These are phyloP conservation scores for Rhinopomastus cyanomelas DNA, from an alignment of 2,113 vertebrate species.

Conservation along the genomic window DNA sequence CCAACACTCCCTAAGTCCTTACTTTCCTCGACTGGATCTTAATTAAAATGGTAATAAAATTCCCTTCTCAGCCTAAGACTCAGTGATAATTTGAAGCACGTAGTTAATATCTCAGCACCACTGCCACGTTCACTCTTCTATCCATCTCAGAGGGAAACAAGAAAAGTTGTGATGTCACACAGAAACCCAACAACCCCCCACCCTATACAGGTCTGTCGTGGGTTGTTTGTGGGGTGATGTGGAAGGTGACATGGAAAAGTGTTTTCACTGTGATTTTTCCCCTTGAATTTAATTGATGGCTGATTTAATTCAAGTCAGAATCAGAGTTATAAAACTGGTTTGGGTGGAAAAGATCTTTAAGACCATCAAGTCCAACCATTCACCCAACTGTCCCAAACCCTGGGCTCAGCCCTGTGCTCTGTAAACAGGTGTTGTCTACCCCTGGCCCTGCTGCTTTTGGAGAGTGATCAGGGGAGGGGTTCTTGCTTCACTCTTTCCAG, in stretches of 20 bases:
- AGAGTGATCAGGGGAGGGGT: not conserved
- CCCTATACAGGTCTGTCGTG: not conserved
- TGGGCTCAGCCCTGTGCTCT: no score
- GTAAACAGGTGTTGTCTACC: not conserved
- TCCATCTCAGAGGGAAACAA: not conserved
- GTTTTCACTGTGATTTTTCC: not conserved
- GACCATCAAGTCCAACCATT: no score
- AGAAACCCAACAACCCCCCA: not conserved
- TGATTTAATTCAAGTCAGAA: not conserved
- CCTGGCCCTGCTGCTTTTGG: not conserved
- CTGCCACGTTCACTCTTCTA: not conserved
- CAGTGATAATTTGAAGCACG: not conserved
- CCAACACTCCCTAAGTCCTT: not conserved
- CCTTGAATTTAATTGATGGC: not conserved
- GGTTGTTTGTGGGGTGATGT: not conserved
- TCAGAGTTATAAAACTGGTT: no score
- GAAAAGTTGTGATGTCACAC: not conserved
- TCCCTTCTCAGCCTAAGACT: not conserved
- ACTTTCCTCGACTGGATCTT: not conserved
- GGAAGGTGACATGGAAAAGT: not conserved
- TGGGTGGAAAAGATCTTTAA: no score
- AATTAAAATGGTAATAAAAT: not conserved
- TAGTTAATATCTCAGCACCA: not conserved
- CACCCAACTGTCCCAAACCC: no score
- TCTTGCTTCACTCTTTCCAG: not conserved